Base-by-base conservation (phyloP, 2,113 vertebrate species). In the Bagarius yarrelli region DNA sequence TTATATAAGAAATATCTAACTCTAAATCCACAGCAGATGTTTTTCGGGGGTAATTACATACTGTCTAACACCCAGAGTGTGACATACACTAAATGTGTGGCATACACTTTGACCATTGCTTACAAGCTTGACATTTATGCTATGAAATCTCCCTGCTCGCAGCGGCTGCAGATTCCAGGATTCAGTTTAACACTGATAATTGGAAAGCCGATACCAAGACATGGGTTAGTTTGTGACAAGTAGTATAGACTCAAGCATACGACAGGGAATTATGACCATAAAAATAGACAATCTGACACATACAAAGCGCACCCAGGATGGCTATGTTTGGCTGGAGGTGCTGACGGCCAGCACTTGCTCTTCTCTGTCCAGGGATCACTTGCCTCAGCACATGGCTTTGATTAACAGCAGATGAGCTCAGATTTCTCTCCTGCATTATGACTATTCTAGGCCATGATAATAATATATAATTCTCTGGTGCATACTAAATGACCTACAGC, bases 171-270 rank as follows among this genome's bases (percentile, higher is more conserved):
- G 34, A 72, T 36, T 55, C 59, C 80, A 80, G 80, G 67, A 81
- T 52, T 82, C 86, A 80, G 80, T 87, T 84, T 85, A 85, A 84
- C 79, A 61, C 76, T 72, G 59, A 82, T 87, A 85, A 87, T 85
- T 85, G 80, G 86, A 85, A 83, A 87, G 78, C 56, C 25, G 84
- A 87, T 66, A 82, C 69, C 44, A 63, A 59, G 70, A 82, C 72
- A 79, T 59, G 73, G 73, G 70, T 64, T 32, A 34, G 79, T 32
- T 78, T 56, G 75, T 87, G 83, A 87, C 83, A 87, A 76, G 70
- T 71, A 47, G 76, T 59, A 13, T 72, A 57, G 60, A 61, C 59
- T 79, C 60, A 53, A 78, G 79, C 71, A 78, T 78, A 81, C 76
- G 77, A 40, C 72, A 32, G 81, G 57, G 83, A 75, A 76, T 77